Percentiles rank a stretch among this genome's conserved stretches.
Conservation (phyloP, 2,113 vertebrate species). For the Rynchops niger region DNA sequence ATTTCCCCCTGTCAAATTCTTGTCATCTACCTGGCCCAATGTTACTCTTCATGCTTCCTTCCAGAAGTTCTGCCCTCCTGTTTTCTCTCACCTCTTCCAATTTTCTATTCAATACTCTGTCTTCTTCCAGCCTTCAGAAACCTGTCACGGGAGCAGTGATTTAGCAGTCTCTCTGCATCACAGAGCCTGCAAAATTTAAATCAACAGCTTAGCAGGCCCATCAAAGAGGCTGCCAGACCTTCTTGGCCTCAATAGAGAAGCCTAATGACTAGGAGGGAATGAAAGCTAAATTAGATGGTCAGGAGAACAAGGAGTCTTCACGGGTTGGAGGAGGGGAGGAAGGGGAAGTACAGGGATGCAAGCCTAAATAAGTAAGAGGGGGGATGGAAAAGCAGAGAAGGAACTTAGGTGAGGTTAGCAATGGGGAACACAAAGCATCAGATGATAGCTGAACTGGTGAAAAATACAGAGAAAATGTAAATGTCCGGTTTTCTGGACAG, state of each 20-base stretch:
- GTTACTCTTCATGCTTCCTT: neutral
- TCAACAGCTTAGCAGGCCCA: constrained; percentile 27
- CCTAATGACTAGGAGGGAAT: constrained; percentile 10
- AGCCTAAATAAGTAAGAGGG: neutral
- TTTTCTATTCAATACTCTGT: neutral
- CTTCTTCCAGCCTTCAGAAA: neutral
- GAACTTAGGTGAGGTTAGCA: neutral
- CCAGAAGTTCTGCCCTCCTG: neutral
- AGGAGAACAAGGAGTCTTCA: neutral
- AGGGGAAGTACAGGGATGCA: neutral
- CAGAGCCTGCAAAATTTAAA: constrained; percentile 46
- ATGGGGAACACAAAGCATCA: neutral
- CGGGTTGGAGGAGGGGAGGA: neutral
- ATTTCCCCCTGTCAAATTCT: neutral
- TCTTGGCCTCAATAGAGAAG: constrained; percentile 34
- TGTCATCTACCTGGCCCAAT: neutral
- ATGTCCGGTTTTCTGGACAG: neutral
- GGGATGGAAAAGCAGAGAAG: neutral
- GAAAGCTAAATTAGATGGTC: neutral
- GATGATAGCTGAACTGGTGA: neutral
- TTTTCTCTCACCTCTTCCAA: neutral
- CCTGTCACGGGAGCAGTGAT: constrained; percentile 13
- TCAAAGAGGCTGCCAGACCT: constrained; percentile 28
- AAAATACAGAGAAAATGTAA: neutral
- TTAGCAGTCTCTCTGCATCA: constrained; percentile 39